Percentiles rank a stretch among this genome's conserved stretches.
Conservation (phyloP, 1,140 invertebrate genomes). For the Tachypleus tridentatus region DNA sequence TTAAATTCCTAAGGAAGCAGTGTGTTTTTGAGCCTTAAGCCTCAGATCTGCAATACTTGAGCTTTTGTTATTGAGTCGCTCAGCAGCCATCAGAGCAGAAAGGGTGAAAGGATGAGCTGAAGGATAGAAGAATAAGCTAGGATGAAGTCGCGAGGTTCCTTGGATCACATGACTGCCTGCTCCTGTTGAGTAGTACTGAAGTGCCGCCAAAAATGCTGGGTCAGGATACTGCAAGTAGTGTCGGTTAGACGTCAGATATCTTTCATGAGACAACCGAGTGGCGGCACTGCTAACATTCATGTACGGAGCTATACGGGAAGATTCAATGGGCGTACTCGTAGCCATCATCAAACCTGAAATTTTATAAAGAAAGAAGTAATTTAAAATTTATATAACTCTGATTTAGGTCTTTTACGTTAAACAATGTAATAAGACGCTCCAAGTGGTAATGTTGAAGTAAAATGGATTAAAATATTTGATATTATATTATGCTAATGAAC, state of each 20-base stretch:
- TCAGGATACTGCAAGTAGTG: conserved; percentile 34
- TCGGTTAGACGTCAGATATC: conserved; percentile 30
- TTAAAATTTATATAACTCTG: no score
- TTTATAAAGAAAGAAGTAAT: no score
- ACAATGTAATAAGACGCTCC: no score
- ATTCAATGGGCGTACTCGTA: conserved; percentile 47
- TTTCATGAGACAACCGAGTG: conserved; percentile 21
- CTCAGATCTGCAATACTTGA: conserved; percentile 76
- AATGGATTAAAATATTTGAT: no score
- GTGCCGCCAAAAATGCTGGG: conserved; percentile 18
- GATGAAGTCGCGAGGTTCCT: conserved; percentile 20
- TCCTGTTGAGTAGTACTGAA: conserved; percentile 13
- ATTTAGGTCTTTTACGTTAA: no score
- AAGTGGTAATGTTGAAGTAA: no score
- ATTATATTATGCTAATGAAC: no score
- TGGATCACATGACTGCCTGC: conserved; percentile 20
- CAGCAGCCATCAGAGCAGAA: conserved; percentile 34
- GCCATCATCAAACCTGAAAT: conserved; percentile 22
- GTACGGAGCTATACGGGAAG: conserved; percentile 71
- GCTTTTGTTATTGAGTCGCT: conserved; percentile 49
- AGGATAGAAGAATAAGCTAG: conserved; percentile 27
- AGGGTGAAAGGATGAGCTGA: conserved; percentile 28
- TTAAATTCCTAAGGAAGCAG: conserved; percentile 52
- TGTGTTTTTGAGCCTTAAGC: conserved; percentile 69
- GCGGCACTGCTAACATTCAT: conserved; percentile 45